Evolutionary conservation across 2,888 invertebrate species (phyloP).

Genomic region (Ophonus ardosiacus): DNA sequence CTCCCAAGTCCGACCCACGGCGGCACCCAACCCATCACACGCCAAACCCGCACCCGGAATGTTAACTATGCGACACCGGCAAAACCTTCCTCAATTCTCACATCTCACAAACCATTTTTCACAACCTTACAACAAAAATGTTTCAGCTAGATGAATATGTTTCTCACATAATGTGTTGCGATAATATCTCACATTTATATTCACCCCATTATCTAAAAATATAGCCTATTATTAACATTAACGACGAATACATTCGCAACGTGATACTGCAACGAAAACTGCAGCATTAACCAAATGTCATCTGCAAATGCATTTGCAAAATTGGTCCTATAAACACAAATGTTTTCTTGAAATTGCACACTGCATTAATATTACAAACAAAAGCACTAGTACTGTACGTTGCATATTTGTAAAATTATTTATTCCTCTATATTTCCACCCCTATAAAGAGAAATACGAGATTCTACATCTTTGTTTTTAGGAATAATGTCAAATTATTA

Average conservation of each 20-base stretch:
- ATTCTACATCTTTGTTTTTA: not conserved
- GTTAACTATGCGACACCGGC: conserved; percentile 51
- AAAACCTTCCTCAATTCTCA: conserved; percentile 2
- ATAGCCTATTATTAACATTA: conserved; percentile 13
- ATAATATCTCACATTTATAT: not conserved
- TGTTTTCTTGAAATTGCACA: conserved; percentile 38
- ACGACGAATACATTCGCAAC: not conserved
- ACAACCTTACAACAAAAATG: not conserved
- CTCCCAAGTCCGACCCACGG: not conserved
- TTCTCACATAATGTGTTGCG: not conserved
- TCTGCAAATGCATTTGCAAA: conserved; percentile 42
- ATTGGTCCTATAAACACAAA: conserved; percentile 37
- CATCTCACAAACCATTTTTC: not conserved
- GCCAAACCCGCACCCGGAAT: conserved; percentile 46
- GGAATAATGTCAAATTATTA: too few species aligned
- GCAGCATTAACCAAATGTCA: conserved; percentile 24
- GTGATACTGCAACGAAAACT: not conserved
- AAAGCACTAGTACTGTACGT: not conserved
- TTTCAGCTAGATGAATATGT: not conserved
- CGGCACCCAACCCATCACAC: not conserved
- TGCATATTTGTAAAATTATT: conserved; percentile 3
- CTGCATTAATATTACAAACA: conserved; percentile 34
- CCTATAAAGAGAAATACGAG: not conserved
- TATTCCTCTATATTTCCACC: not conserved
- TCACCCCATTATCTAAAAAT: conserved; percentile 4